Base-by-base conservation (phyloP, 2,113 vertebrate species). In the Pseudorectes ferrugineus region DNA sequence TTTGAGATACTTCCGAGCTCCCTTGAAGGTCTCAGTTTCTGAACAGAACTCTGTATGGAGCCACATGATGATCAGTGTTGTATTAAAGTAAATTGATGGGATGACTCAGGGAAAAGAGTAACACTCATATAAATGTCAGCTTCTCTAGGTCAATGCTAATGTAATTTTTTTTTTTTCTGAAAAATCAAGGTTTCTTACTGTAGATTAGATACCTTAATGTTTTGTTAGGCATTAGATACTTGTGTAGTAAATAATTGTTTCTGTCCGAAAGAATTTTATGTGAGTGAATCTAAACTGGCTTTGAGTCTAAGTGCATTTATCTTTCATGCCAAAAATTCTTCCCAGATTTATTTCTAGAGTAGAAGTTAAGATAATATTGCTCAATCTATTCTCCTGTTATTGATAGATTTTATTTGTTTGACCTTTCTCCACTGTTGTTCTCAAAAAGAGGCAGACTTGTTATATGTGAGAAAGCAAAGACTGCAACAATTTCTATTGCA, bases 331-430 rank as follows among this genome's bases (percentile, higher is more conserved):
- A 88, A 51, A 61, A 95, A 55, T 77, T 83, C 67, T 77, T 85
- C 35, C 31, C 29, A 66, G 43, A 76, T 97, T 88, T 74, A 66
- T 93, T 93, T 85, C 45, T 76, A 20, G 23, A 70, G 23, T 33
- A 61, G 78, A 76, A 85, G 42, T 88, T 91, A 63, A 66, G 43
- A 80, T 71, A 80, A 25, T 88, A 51, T 61, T 74, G 68, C 48
- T 85, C 65, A 59, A 36, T 92, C n/a, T 92, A 2, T 94, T 96
- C 85, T 88, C 42, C 40, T 83, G 43, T 66, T 94, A 96, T 82
- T 93, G 92, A 93, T 91, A 94, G 67, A 89, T 93, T 70, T 92
- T 77, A 86, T 86, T 96, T 95, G 61, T 91, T 94, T 93, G 95
- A 93, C 91, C 91, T 96, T 91, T 88, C 55, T 94, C 31, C 36